These are phyloP conservation scores for Coptodon bakossiorum DNA, from an alignment of 2,113 vertebrate species.

Conservation along the genomic window DNA sequence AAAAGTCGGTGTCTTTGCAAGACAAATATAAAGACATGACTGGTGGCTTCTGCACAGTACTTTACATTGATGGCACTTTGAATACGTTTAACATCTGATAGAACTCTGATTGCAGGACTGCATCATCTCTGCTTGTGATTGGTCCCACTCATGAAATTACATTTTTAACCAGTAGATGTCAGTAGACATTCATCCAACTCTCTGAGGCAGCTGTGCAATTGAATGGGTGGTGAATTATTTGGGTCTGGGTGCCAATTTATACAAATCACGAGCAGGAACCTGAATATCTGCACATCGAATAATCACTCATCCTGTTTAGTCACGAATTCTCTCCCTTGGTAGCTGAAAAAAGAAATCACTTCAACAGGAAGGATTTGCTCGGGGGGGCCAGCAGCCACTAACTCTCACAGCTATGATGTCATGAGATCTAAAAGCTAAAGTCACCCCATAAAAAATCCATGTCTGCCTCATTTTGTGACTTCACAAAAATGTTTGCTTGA, in stretches of 20 bases:
- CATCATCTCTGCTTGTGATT: not conserved
- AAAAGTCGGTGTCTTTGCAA: not conserved
- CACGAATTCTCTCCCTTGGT: not conserved
- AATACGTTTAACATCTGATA: not conserved
- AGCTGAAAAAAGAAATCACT: not conserved
- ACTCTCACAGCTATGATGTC: constrained; percentile 1
- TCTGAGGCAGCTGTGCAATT: not conserved
- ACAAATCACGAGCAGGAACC: constrained; percentile 6
- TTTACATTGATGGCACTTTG: not conserved
- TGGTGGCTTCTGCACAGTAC: not conserved
- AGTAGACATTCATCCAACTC: constrained; percentile 11
- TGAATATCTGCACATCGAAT: constrained; percentile 7
- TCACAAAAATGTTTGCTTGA: constrained; percentile 3
- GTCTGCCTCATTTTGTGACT: constrained; percentile 7
- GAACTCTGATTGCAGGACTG: not conserved
- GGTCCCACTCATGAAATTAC: not conserved
- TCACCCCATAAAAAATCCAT: not conserved
- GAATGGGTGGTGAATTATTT: constrained; percentile 9
- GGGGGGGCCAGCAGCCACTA: not conserved
- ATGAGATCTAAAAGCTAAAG: constrained; percentile 5
- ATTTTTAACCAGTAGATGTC: constrained; percentile 27
- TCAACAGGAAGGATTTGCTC: constrained; percentile 10
- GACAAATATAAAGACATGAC: not conserved
- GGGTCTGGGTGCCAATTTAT: constrained; percentile 1
- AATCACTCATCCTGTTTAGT: constrained; percentile 16